These are phyloP conservation scores for Danaus chrysippus DNA, from an alignment of 2,888 invertebrate genomes.

Conservation along the genomic window DNA sequence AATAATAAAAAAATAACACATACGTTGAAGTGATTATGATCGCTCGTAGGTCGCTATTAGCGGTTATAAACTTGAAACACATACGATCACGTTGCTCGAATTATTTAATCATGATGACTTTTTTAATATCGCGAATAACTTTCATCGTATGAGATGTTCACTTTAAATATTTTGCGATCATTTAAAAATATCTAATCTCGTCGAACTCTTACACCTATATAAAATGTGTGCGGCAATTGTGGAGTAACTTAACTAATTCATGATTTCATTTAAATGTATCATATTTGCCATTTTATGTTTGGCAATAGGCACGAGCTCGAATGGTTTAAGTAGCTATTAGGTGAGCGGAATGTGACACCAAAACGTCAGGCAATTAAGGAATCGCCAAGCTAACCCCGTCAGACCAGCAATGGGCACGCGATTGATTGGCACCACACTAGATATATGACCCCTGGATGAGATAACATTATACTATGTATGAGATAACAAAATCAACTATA, in stretches of 20 bases:
- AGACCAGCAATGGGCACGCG: slow-evolving; percentile 66
- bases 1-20: slow-evolving; percentile 7
- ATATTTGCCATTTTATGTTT: slow-evolving; percentile 21
- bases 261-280: too few species aligned
- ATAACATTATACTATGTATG: slow-evolving; percentile 14
- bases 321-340: slow-evolving; percentile 56
- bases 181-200: neutral
- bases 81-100: neutral
- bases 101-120: neutral
- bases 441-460: slow-evolving; percentile 36
- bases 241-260: too few species aligned
- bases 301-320: slow-evolving; percentile 24
- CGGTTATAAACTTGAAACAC: neutral
- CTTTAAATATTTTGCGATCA: neutral
- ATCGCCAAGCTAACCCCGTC: slow-evolving; percentile 78
- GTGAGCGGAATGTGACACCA: slow-evolving; percentile 71
- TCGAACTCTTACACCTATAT: neutral
- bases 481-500: too few species aligned
- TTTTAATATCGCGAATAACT: too few species aligned
- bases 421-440: slow-evolving; percentile 62
- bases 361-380: slow-evolving; percentile 79
- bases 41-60: neutral
- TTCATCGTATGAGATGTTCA: too few species aligned
- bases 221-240: neutral
- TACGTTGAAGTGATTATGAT: neutral